Conservation (phyloP, 2,888 invertebrate species). For the Hypomecis punctinalis region DNA sequence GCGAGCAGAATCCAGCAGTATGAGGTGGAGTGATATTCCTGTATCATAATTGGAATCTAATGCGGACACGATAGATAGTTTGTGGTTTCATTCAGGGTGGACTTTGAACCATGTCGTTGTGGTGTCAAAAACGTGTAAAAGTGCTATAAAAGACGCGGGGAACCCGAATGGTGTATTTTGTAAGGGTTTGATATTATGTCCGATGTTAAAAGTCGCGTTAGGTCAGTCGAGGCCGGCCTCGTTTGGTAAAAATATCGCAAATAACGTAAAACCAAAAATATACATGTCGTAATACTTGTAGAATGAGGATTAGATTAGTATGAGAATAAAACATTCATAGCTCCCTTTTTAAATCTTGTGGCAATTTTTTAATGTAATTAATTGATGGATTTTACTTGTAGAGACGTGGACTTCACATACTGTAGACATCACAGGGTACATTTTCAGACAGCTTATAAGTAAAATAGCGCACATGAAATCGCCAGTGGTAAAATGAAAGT, state of each 20-base stretch:
- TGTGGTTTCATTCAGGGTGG: constrained; percentile 10
- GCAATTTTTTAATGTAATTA: constrained; percentile 4
- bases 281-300: constrained; percentile 25
- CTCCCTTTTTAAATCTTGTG: constrained; percentile 6
- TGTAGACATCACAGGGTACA: neutral
- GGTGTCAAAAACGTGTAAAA: constrained; percentile 4
- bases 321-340: constrained; percentile 30
- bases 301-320: constrained; percentile 47
- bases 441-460: neutral
- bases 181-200: constrained; percentile 41
- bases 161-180: neutral
- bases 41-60: neutral
- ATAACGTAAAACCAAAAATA: constrained; percentile 29
- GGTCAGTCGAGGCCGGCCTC: constrained; percentile 6
- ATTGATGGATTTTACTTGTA: neutral
- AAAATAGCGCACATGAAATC: neutral
- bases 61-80: constrained; percentile 1
- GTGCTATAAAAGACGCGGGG: constrained; percentile 7
- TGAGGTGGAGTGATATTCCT: neutral
- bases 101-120: neutral
- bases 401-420: neutral
- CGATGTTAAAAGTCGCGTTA: constrained; percentile 46
- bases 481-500: neutral
- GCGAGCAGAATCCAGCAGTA: no score
- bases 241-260: constrained; percentile 9